phyloP scores from a whole-genome alignment of 2,113 vertebrate genomes.

The Solea senegalensis region DNA sequence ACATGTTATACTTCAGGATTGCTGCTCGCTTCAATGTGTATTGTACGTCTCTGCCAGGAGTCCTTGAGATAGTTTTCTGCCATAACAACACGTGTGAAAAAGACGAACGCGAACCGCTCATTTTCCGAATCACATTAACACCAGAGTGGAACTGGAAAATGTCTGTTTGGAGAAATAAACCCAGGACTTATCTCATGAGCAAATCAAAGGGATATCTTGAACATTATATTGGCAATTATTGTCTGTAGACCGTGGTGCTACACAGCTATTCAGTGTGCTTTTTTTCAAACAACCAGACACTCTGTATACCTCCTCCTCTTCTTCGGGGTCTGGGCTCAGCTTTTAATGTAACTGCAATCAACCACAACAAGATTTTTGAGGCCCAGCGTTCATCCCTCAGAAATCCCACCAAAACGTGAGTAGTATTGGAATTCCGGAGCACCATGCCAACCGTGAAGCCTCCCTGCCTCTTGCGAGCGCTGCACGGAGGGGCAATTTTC shows the following conservation, averaged over 20 bases:
- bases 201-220: constrained; percentile 73
- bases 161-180: constrained; percentile 72
- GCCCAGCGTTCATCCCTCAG: constrained; percentile 79
- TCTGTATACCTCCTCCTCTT: constrained; percentile 37
- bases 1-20: constrained; percentile 16
- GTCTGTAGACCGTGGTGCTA: constrained; percentile 59
- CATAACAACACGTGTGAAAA: constrained; percentile 70
- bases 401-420: constrained; percentile 84
- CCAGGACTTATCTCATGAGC: constrained; percentile 65
- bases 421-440: constrained; percentile 83
- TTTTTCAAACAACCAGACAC: constrained; percentile 70
- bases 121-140: constrained; percentile 70
- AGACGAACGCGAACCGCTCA: constrained; percentile 59
- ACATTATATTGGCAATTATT: constrained; percentile 70
- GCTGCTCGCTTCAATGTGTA: constrained; percentile 35
- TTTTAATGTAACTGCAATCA: constrained; percentile 83
- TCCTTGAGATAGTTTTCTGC: constrained; percentile 69
- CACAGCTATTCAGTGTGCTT: constrained; percentile 62
- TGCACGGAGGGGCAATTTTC: constrained; percentile 83
- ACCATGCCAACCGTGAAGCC: constrained; percentile 84
- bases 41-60: constrained; percentile 32
- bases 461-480: constrained; percentile 73
- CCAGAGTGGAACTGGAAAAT: constrained; percentile 77
- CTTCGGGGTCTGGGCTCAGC: constrained; percentile 66
- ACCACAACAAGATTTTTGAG: constrained; percentile 84